A percentile compares a stretch with the other conserved stretches of the same genome.
Conservation (phyloP, 2,113 vertebrate species). For the Eulemur macaco region DNA sequence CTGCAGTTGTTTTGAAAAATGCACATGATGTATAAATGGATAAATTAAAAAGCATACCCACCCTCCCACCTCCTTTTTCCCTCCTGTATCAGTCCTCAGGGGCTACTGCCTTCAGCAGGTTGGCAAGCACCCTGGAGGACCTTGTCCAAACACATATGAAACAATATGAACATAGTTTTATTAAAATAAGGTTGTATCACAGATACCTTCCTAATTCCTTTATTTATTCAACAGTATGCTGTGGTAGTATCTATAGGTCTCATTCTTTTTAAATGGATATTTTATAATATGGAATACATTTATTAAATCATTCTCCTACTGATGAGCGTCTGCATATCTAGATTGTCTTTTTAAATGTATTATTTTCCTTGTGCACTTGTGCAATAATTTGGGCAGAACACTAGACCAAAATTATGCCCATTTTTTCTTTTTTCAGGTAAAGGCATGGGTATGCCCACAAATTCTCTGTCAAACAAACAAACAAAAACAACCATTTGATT, state of each 20-base stretch:
- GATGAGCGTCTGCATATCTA: background rate
- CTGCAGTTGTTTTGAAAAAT: slow-evolving; percentile 44
- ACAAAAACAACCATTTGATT: background rate
- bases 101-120: background rate
- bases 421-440: slow-evolving; percentile 6
- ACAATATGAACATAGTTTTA: background rate
- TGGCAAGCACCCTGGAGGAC: background rate
- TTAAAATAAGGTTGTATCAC: background rate
- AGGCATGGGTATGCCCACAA: slow-evolving; percentile 1
- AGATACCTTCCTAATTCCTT: background rate
- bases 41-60: background rate
- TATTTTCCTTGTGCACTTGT: background rate
- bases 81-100: background rate
- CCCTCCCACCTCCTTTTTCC: background rate
- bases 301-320: slow-evolving; percentile 7
- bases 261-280: background rate
- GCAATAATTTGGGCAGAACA: background rate
- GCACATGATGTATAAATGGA: background rate
- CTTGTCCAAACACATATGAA: background rate
- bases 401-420: slow-evolving; percentile 16
- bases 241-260: background rate
- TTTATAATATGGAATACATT: background rate
- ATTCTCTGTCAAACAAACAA: background rate
- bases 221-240: background rate
- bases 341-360: background rate